phyloP scores from a whole-genome alignment of 2,113 vertebrate genomes.

The Eidolon helvum region DNA sequence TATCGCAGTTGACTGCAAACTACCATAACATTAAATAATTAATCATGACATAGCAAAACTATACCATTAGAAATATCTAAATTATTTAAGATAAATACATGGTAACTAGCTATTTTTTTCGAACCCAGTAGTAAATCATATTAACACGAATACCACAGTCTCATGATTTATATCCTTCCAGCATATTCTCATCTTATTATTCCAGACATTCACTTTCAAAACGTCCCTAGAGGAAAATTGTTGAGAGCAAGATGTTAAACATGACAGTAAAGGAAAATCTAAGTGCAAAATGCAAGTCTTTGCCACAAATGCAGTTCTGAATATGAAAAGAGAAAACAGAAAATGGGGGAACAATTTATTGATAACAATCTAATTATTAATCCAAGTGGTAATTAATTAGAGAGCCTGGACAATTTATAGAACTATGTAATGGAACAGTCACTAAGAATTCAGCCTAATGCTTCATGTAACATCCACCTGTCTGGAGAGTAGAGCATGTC shows the following conservation, averaged over 20 bases:
- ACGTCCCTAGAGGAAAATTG: neutral
- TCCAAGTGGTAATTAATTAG: neutral
- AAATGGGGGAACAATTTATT: neutral
- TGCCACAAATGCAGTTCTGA: neutral
- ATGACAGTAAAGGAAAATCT: neutral
- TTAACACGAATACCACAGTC: neutral
- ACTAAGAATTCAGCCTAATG: neutral
- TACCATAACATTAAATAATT: slow-evolving; percentile 33
- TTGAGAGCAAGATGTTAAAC: neutral
- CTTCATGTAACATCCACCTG: neutral
- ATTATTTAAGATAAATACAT: slow-evolving; percentile 6
- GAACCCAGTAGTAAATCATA: neutral
- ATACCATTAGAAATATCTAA: neutral
- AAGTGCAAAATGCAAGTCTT: neutral
- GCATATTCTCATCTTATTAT: neutral
- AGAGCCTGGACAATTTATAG: neutral
- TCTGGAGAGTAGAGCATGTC: neutral
- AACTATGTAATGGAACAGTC: neutral
- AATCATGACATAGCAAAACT: neutral
- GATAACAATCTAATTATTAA: neutral
- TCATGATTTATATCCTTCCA: neutral
- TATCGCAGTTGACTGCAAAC: neutral
- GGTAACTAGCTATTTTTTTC: neutral
- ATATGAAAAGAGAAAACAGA: neutral
- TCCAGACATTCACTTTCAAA: slow-evolving; percentile 37